These are phyloP conservation scores for Onychomys arenicola DNA, from an alignment of 2,797 vertebrate genomes.

Conservation along the genomic window DNA sequence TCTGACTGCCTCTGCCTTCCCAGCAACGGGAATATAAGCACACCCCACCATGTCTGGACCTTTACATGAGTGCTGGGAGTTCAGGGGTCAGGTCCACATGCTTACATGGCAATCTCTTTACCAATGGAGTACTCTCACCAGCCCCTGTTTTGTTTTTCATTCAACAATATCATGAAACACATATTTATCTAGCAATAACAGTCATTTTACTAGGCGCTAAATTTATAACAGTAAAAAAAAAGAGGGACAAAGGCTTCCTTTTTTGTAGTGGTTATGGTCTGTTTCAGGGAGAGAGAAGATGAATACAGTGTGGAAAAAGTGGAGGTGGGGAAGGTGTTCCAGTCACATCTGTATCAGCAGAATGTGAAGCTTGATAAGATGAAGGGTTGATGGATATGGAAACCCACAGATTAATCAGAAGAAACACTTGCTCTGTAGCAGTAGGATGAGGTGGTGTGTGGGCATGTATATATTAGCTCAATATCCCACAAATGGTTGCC, in stretches of 20 bases:
- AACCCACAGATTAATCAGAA: not conserved
- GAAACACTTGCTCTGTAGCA: not conserved
- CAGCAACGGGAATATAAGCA: not conserved
- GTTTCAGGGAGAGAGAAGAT: not conserved
- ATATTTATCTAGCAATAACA: not conserved
- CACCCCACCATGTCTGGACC: not conserved
- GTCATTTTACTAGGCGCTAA: not conserved
- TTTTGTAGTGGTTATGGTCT: not conserved
- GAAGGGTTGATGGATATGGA: not conserved
- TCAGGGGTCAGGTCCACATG: too few species aligned
- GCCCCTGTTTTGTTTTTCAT: not conserved
- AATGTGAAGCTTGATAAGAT: not conserved
- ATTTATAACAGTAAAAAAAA: not conserved
- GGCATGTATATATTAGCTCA: not conserved
- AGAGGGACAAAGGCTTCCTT: not conserved
- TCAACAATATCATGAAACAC: not conserved
- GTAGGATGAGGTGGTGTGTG: not conserved
- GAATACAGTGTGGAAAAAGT: not conserved
- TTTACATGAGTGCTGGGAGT: not conserved
- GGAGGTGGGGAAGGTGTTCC: too few species aligned
- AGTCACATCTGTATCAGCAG: not conserved
- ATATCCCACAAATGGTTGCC: not conserved
- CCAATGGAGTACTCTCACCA: not conserved
- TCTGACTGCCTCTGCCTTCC: not conserved
- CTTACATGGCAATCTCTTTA: not conserved